Percentiles rank a stretch among this genome's conserved stretches.
Conservation (phyloP, 1,140 invertebrate genomes). For the Akabosia matsudoensis region DNA sequence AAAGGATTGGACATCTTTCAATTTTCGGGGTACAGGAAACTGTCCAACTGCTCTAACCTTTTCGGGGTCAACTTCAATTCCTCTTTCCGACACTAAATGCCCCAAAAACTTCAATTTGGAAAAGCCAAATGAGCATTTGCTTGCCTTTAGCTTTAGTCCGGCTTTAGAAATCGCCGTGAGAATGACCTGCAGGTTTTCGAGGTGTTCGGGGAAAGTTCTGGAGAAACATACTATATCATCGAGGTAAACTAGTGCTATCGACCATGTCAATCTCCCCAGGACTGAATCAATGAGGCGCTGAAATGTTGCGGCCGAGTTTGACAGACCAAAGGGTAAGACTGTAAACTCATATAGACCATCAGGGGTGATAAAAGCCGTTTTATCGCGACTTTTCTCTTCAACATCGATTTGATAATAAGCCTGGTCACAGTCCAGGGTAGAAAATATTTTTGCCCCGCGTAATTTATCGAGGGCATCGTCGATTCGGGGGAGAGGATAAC, state of each 20-base stretch:
- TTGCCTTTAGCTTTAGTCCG: neutral
- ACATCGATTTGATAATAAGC: constrained; percentile 57
- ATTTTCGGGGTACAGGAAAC: constrained; percentile 47
- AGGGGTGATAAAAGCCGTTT: constrained; percentile 54
- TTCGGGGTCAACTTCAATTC: constrained; percentile 48
- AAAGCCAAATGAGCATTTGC: constrained; percentile 4
- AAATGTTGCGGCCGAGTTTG: constrained; percentile 46
- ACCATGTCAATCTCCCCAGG: constrained; percentile 42
- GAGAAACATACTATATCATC: constrained; percentile 47
- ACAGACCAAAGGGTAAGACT: constrained; percentile 49
- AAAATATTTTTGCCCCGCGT: constrained; percentile 50
- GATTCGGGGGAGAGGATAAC: constrained; percentile 55
- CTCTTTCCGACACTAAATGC: constrained; percentile 49
- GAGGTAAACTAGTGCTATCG: constrained; percentile 44
- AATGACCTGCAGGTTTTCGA: neutral
- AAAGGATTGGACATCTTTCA: constrained; percentile 51
- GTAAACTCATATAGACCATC: constrained; percentile 51
- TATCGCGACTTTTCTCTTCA: constrained; percentile 49
- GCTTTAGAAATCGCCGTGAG: neutral
- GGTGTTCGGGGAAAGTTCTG: constrained; percentile 37
- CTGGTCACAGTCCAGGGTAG: constrained; percentile 52
- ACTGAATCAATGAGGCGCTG: constrained; percentile 45
- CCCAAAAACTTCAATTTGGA: constrained; percentile 45
- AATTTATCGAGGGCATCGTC: constrained; percentile 54
- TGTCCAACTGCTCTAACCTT: constrained; percentile 51